These are phyloP conservation scores for Poeciliopsis gracilis DNA, from an alignment of 2,797 vertebrate species.

Conservation along the genomic window DNA sequence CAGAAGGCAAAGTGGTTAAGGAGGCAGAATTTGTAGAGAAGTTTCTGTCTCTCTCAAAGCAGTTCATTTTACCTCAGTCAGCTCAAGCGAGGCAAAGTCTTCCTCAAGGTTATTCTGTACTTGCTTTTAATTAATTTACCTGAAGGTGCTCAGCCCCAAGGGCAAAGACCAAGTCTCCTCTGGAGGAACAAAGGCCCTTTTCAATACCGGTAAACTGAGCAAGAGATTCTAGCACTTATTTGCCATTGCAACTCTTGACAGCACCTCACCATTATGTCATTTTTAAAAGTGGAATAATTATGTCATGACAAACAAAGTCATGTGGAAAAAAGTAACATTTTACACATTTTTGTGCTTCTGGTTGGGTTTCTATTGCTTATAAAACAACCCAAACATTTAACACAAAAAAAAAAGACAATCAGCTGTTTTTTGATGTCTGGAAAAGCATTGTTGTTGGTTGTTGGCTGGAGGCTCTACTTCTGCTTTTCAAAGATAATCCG, in stretches of 20 bases:
- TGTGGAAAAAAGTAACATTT: too few species aligned
- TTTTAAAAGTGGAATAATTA: background rate
- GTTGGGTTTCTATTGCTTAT: too few species aligned
- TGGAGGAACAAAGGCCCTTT: conserved; percentile 17
- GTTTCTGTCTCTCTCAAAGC: background rate
- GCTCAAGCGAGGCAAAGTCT: conserved; percentile 7
- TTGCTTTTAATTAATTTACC: conserved; percentile 19
- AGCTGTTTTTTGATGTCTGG: too few species aligned
- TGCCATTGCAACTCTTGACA: background rate
- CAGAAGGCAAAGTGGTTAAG: background rate
- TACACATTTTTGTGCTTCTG: too few species aligned
- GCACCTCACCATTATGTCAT: background rate
- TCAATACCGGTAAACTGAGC: background rate
- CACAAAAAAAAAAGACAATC: too few species aligned
- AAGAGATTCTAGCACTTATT: background rate
- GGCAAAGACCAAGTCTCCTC: background rate
- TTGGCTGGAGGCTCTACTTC: too few species aligned
- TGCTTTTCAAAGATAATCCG: too few species aligned
- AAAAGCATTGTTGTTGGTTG: too few species aligned
- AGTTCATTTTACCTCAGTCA: background rate
- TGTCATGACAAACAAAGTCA: background rate
- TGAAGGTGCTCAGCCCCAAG: conserved; percentile 2
- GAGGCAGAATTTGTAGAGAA: background rate
- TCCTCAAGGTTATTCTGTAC: conserved; percentile 24
- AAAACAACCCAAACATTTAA: too few species aligned